A percentile compares a stretch with the other conserved stretches of the same genome.
Evolutionary conservation across 2,888 invertebrate genomes (phyloP).

Genomic region (Pammene fasciana): DNA sequence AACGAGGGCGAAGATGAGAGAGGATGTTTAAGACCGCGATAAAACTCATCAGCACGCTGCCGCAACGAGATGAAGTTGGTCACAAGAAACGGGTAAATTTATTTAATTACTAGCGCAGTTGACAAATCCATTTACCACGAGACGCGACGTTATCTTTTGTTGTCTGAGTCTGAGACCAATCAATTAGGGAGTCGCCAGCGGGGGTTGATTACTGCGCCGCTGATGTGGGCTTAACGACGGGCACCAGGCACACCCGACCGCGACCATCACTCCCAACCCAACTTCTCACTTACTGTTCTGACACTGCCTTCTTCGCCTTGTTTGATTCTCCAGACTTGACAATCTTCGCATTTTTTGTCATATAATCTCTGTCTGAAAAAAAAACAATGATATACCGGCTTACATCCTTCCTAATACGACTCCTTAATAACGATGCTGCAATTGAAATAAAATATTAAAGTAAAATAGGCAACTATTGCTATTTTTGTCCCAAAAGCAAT

Average conservation of each 20-base stretch:
- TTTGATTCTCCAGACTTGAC: neutral
- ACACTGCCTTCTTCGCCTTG: constrained; percentile 1
- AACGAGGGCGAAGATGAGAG: constrained; percentile 26
- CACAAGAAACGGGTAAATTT: constrained; percentile 69
- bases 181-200: constrained; percentile 71
- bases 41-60: constrained; percentile 57
- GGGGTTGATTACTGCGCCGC: constrained; percentile 70
- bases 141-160: constrained; percentile 75
- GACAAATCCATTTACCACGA: constrained; percentile 78
- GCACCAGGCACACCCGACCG: constrained; percentile 52
- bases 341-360: neutral
- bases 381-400: too few relatives aligned
- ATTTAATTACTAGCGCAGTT: constrained; percentile 78
- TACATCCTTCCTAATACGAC: too few relatives aligned
- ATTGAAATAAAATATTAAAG: too few relatives aligned
- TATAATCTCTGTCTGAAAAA: neutral
- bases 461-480: too few relatives aligned
- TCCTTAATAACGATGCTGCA: too few relatives aligned
- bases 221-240: constrained; percentile 58
- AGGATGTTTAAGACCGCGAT: constrained; percentile 45
- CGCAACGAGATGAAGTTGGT: constrained; percentile 47
- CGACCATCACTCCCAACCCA: constrained; percentile 31
- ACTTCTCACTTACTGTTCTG: constrained; percentile 2
- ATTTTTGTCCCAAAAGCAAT: too few relatives aligned
- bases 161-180: constrained; percentile 77